A percentile compares a stretch with the other conserved stretches of the same genome.
These are phyloP conservation scores for Spea hammondii DNA, from an alignment of 2,797 vertebrate genomes.

Conservation along the genomic window DNA sequence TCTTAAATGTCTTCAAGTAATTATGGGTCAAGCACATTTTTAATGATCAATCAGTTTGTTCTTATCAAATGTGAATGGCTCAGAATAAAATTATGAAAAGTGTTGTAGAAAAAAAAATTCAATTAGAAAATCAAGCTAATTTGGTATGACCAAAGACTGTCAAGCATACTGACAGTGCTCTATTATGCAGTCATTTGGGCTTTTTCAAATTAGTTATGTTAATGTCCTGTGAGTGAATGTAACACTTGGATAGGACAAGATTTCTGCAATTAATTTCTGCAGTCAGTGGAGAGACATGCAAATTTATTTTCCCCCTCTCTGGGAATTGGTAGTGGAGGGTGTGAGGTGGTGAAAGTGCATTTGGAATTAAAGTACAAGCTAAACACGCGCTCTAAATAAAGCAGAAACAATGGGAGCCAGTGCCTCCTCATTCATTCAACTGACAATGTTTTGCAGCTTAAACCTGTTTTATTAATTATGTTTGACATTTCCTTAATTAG, in stretches of 20 bases:
- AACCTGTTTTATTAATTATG: constrained; percentile 92
- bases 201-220: constrained; percentile 99
- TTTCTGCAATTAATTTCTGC: constrained; percentile 99
- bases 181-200: constrained; percentile 99
- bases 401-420: constrained; percentile 99
- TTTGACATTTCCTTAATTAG: constrained; percentile 91
- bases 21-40: constrained; percentile 99
- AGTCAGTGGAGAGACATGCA: constrained; percentile 99
- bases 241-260: constrained; percentile 99
- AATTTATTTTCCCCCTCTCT: constrained; percentile 99
- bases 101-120: constrained; percentile 78
- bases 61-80: constrained; percentile 86
- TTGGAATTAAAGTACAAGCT: constrained; percentile 98
- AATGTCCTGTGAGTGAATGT: constrained; percentile 99
- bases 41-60: constrained; percentile 98
- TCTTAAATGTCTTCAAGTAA: constrained; percentile 88
- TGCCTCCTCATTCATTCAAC: constrained; percentile 98
- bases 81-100: constrained; percentile 66
- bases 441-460: constrained; percentile 94
- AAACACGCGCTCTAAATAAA: constrained; percentile 99
- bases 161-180: constrained; percentile 97
- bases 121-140: constrained; percentile 99
- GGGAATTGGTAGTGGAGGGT: constrained; percentile 97
- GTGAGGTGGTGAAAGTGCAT: constrained; percentile 94
- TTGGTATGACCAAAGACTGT: constrained; percentile 99